Percentiles rank a stretch among this genome's conserved stretches.
Evolutionary conservation across 2,888 invertebrate genomes (phyloP).

Genomic region (Drosophila mettleri): DNA sequence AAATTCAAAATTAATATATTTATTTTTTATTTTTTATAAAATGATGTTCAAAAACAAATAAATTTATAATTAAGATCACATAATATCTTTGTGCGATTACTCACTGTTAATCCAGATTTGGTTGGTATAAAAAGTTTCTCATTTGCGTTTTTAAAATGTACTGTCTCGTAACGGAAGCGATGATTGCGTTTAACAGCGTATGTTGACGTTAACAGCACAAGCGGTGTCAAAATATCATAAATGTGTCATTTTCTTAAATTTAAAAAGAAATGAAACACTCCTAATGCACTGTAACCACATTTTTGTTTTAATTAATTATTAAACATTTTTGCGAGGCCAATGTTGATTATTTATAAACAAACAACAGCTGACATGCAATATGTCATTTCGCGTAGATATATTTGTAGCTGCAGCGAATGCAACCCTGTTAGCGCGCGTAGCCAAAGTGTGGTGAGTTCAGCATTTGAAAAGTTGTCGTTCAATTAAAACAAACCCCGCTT

Average conservation of each 20-base stretch:
- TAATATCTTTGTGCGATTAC: not conserved
- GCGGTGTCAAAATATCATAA: not conserved
- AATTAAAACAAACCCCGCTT: not conserved
- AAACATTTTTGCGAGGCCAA: not conserved
- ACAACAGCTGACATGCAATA: constrained; percentile 32
- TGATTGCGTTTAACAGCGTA: not conserved
- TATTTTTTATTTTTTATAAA: not conserved
- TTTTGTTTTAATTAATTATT: not conserved
- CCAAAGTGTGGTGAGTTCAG: constrained; percentile 31
- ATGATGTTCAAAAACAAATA: not conserved
- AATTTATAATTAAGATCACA: not conserved
- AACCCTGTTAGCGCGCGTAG: constrained; percentile 24
- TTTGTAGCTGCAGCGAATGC: constrained; percentile 4
- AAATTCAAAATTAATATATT: not conserved
- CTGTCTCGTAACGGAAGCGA: not conserved
- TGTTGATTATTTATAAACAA: constrained; percentile 21
- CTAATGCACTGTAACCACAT: accelerated
- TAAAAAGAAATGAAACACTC: not conserved
- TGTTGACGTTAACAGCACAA: constrained; percentile 7
- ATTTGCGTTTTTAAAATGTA: not conserved
- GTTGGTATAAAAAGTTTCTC: too few relatives aligned
- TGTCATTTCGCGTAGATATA: not conserved
- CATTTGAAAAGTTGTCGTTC: constrained; percentile 18
- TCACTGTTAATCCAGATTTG: not conserved
- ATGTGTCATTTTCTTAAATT: too few relatives aligned